phyloP scores from a whole-genome alignment of 2,797 vertebrate species.

The Chiroxiphia lanceolata region DNA sequence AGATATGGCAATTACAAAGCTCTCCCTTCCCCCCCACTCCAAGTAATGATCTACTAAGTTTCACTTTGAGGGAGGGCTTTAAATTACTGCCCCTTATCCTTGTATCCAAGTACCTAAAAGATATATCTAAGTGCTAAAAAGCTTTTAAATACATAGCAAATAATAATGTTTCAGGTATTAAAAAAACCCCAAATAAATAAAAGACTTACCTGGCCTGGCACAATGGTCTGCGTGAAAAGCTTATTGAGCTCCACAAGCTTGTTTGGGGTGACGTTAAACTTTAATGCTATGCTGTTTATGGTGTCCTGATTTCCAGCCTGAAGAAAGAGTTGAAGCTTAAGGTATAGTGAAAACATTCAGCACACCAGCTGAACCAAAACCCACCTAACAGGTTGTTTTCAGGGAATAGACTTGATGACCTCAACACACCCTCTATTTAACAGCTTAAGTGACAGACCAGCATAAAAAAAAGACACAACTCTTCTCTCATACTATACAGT shows the following conservation, averaged over 20 bases:
- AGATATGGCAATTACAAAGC: background rate
- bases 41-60: background rate
- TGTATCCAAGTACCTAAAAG: background rate
- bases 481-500: background rate
- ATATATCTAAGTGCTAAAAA: background rate
- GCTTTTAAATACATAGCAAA: background rate
- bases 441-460: background rate
- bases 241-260: conserved; percentile 96
- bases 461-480: background rate
- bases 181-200: background rate
- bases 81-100: background rate
- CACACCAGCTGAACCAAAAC: background rate
- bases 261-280: conserved; percentile 96
- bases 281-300: conserved; percentile 93
- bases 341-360: background rate
- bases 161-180: background rate
- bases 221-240: conserved; percentile 91
- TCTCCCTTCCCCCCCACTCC: background rate
- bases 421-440: background rate
- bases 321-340: background rate
- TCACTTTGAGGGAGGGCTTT: background rate
- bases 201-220: conserved; percentile 91
- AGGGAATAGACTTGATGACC: background rate
- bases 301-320: conserved; percentile 87
- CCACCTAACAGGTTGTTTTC: background rate